A percentile compares a stretch with the other conserved stretches of the same genome.
Evolutionary conservation across 2,797 vertebrate species (phyloP).

Genomic region (Eulemur coronatus): DNA sequence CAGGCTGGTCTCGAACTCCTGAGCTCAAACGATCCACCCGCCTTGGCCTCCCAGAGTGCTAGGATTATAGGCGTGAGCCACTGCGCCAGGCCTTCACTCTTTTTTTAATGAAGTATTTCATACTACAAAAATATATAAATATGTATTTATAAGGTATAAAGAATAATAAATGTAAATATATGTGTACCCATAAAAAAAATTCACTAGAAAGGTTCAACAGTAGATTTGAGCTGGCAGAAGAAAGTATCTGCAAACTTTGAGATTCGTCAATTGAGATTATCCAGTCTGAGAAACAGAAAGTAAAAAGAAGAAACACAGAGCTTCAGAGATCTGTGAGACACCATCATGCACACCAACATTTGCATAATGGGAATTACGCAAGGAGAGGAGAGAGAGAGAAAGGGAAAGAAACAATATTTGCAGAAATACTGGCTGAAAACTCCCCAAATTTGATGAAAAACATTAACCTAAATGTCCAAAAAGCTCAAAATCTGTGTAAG

Average conservation of each 20-base stretch:
- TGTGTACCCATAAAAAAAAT: constrained; percentile 59
- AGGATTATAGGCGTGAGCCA: too few relatives aligned
- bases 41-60: too few relatives aligned
- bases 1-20: too few relatives aligned
- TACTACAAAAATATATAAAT: neutral
- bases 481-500: neutral
- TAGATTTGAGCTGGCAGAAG: neutral
- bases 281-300: neutral
- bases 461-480: neutral
- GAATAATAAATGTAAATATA: constrained; percentile 15
- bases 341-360: neutral
- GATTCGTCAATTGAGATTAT: neutral
- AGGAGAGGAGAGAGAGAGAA: neutral
- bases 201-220: constrained; percentile 69
- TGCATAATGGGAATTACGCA: neutral
- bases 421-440: neutral
- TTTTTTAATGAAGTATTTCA: constrained; percentile 57
- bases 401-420: neutral
- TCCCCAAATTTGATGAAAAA: neutral
- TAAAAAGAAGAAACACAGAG: neutral
- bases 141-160: constrained; percentile 45
- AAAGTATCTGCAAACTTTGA: neutral
- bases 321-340: neutral
- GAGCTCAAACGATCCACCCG: too few relatives aligned
- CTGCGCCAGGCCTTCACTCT: neutral